These are phyloP conservation scores for Parelbella ahira DNA, from an alignment of 2,888 invertebrate genomes.

Conservation along the genomic window DNA sequence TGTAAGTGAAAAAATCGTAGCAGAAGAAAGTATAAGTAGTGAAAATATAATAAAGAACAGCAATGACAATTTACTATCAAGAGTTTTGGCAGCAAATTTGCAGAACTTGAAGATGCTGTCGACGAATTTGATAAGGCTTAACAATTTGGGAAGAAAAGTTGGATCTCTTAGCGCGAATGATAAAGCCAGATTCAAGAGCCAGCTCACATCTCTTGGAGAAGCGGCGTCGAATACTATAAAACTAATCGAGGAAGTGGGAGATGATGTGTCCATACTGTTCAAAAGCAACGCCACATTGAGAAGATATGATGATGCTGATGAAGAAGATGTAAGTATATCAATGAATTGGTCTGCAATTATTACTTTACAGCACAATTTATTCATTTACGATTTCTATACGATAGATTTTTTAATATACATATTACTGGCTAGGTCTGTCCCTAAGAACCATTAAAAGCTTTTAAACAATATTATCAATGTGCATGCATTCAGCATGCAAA, in stretches of 20 bases:
- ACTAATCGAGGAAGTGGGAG: conserved; percentile 75
- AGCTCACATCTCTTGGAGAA: conserved; percentile 77
- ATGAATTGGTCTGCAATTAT: too few relatives aligned
- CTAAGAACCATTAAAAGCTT: too few relatives aligned
- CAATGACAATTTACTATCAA: conserved; percentile 61
- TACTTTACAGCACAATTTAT: too few relatives aligned
- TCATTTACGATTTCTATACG: too few relatives aligned
- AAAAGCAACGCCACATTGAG: conserved; percentile 50
- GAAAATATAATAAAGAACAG: conserved; percentile 61
- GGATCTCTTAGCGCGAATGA: conserved; percentile 78
- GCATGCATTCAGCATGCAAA: too few relatives aligned
- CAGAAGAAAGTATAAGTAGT: conserved; percentile 64
- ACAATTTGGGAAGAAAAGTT: conserved; percentile 81
- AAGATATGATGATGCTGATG: conserved; percentile 40
- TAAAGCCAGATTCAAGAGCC: conserved; percentile 78
- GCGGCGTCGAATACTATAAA: conserved; percentile 80
- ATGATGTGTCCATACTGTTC: conserved; percentile 70
- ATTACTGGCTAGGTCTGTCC: too few relatives aligned
- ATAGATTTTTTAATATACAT: too few relatives aligned
- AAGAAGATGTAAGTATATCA: conserved; percentile 61
- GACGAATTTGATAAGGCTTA: conserved; percentile 79
- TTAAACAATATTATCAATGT: too few relatives aligned
- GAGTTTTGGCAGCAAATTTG: conserved; percentile 77
- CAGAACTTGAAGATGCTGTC: conserved; percentile 81
- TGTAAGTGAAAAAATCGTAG: conserved; percentile 69